phyloP scores from a whole-genome alignment of 2,113 vertebrate species.

The Pampusana beccarii region DNA sequence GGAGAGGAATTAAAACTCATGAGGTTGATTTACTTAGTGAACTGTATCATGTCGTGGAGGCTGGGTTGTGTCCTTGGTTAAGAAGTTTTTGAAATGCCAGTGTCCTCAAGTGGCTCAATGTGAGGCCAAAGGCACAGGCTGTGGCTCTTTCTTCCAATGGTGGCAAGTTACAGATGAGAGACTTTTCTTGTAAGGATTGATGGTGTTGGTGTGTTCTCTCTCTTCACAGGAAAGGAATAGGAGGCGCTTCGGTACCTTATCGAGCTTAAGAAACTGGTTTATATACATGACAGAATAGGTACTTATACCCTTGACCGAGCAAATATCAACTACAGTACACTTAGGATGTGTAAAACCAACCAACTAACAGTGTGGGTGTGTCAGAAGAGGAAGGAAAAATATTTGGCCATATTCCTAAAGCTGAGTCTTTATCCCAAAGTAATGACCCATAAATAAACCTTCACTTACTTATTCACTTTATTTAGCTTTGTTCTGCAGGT shows the following conservation, averaged over 20 bases:
- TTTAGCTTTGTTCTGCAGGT: not conserved
- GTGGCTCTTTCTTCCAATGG: not conserved
- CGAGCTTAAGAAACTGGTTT: not conserved
- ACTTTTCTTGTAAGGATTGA: not conserved
- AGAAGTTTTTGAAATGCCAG: not conserved
- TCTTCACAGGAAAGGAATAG: not conserved
- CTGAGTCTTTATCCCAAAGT: not conserved
- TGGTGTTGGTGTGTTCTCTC: not conserved
- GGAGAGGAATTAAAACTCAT: not conserved
- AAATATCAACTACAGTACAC: not conserved
- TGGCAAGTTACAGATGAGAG: not conserved
- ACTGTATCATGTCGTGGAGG: not conserved
- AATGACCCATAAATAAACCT: not conserved
- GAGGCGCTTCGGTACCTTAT: not conserved
- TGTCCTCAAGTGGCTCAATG: not conserved
- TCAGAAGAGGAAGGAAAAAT: not conserved
- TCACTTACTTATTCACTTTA: not conserved
- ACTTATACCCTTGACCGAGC: not conserved
- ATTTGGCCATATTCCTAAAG: not conserved
- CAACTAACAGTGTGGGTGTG: not conserved
- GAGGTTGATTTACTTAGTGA: not conserved
- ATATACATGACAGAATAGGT: not conserved
- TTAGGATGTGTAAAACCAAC: not conserved
- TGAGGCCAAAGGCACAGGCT: not conserved
- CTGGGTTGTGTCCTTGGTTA: not conserved